Percentiles rank a stretch among this genome's conserved stretches.
Evolutionary conservation across 2,113 vertebrate species (phyloP).

Genomic region (Poecile atricapillus): DNA sequence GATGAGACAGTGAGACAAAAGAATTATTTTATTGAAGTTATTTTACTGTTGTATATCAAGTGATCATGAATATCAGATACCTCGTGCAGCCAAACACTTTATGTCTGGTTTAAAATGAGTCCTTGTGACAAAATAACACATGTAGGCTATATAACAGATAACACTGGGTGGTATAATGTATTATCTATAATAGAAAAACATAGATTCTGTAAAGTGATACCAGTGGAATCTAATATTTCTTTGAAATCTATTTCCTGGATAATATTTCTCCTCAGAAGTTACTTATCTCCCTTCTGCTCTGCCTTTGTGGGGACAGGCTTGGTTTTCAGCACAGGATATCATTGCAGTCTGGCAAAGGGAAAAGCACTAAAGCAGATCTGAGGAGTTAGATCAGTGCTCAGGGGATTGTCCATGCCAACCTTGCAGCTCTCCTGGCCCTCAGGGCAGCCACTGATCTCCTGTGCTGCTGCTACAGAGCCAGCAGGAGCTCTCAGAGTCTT

Average conservation of each 20-base stretch:
- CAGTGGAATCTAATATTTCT: neutral
- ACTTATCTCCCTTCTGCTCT: neutral
- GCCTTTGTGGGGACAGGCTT: neutral
- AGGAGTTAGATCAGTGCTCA: neutral
- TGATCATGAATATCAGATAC: neutral
- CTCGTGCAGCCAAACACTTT: neutral
- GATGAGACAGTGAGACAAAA: neutral
- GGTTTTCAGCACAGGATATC: neutral
- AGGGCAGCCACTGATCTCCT: neutral
- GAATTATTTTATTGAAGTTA: neutral
- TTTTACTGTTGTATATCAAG: neutral
- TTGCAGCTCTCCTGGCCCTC: neutral
- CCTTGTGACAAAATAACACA: slow-evolving; percentile 29
- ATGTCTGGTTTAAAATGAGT: slow-evolving; percentile 3
- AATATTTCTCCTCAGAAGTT: neutral
- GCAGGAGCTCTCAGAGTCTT: neutral
- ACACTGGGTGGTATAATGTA: neutral
- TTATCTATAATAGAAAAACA: neutral
- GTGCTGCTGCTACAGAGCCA: neutral
- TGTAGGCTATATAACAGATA: neutral
- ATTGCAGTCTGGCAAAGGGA: neutral
- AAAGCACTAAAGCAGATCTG: neutral
- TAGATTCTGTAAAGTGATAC: slow-evolving; percentile 19
- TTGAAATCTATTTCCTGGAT: slow-evolving; percentile 14
- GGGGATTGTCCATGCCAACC: neutral